Evolutionary conservation across 1,140 invertebrate genomes (phyloP).

Genomic region (Drosophila nannoptera): DNA sequence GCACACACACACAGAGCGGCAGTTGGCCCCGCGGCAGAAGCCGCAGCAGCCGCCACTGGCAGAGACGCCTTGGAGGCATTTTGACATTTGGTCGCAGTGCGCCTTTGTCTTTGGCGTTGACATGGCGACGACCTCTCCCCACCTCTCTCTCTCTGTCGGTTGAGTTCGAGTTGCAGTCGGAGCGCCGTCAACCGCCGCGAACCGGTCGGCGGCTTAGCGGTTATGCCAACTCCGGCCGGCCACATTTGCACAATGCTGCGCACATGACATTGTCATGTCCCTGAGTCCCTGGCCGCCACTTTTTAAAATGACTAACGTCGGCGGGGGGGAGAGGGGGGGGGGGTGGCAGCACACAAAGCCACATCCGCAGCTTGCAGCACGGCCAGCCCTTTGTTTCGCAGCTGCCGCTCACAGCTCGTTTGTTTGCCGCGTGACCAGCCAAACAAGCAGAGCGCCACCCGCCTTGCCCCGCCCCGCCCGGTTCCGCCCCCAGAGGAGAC

Average conservation of each 20-base stretch:
- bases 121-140: slow-evolving; percentile 26
- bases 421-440: slow-evolving; percentile 65
- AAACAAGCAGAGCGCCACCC: slow-evolving; percentile 70
- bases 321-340: slow-evolving; percentile 41
- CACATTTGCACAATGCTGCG: slow-evolving; percentile 59
- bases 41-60: slow-evolving; percentile 9
- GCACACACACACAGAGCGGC: slow-evolving; percentile 30
- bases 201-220: slow-evolving; percentile 10
- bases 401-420: slow-evolving; percentile 33
- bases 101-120: slow-evolving; percentile 70
- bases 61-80: slow-evolving; percentile 50
- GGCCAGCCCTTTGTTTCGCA: slow-evolving; percentile 60
- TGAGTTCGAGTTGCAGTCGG: no score
- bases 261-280: slow-evolving; percentile 65
- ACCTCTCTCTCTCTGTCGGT: no score
- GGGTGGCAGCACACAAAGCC: slow-evolving; percentile 60
- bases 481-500: no score
- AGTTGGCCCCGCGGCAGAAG: neutral
- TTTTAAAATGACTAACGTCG: slow-evolving; percentile 26
- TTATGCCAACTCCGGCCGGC: slow-evolving; percentile 20
- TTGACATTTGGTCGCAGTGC: slow-evolving; percentile 63
- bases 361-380: slow-evolving; percentile 56
- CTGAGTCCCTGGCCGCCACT: slow-evolving; percentile 10
- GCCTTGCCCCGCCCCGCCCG: no score
- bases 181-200: no score